Evolutionary conservation across 2,113 vertebrate species (phyloP), one percentile per base, ranked within the genome.

Genomic region (Lota lota): DNA sequence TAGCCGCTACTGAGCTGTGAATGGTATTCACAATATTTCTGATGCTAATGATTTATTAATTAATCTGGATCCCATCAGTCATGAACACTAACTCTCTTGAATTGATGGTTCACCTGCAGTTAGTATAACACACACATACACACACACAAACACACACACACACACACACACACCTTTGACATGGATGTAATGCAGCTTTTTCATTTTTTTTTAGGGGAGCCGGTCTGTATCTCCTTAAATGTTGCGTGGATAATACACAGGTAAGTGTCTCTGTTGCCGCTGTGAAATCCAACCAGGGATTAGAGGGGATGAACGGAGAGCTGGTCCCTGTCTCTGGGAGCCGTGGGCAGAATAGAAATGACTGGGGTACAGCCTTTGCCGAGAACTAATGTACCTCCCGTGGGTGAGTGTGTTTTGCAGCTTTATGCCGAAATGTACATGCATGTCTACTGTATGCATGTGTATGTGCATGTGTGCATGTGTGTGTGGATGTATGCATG

Each of bases 351-450:
- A 66, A 69, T 33, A 58, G 64, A 76, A 75, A 80, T 68, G 60
- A 68, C 70, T 63, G 68, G 40, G 64, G 28, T 21, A 67, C 61
- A 66, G 69, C 65, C 64, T 78, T 86, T 75, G 80, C 75, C 66
- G 74, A 78, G 73, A 79, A 69, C 36, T 28, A 28, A 28, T 28
- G 28, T 28, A 28, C 28, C 28, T 28, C 28, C 28, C 6, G 28
- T 28, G 28, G 4, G 28, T 28, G 28, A 5, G 28, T 28, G 28
- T 28, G 28, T 28, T 19, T 66, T 12, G 40, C 22, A 60, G 56
- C 20, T 12, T 51, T 40, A 15, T 36, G 24, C 24, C 4, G 24
- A 24, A 24, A 24, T 24, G 47, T 70, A 20, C 6, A 17, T 61
- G 18, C 24, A 21, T 47, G 19, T 62, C 16, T 62, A 0, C 33